Conservation (phyloP, 2,797 vertebrate species). For the Thunnus albacares region DNA sequence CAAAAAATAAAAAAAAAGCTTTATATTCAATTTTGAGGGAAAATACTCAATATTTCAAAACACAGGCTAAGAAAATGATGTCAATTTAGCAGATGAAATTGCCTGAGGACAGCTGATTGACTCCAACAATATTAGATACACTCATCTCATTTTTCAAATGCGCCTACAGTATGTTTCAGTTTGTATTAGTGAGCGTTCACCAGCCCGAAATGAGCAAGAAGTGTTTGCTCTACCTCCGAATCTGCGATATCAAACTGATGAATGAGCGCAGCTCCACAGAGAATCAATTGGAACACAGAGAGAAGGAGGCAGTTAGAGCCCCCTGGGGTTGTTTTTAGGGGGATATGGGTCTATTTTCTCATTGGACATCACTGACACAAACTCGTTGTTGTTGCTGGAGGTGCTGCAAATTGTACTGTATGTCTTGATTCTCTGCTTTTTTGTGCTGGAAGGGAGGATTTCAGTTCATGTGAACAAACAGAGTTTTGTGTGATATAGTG, state of each 20-base stretch:
- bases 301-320: slow-evolving; percentile 13
- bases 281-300: slow-evolving; percentile 21
- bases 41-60: not conserved
- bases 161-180: slow-evolving; percentile 4
- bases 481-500: not conserved
- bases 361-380: not conserved
- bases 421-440: not conserved
- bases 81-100: slow-evolving; percentile 17
- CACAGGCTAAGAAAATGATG: not conserved
- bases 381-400: slow-evolving; percentile 6
- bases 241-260: slow-evolving; percentile 36
- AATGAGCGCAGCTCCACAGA: slow-evolving; percentile 13
- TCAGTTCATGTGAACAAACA: too few species aligned
- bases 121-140: slow-evolving; percentile 8
- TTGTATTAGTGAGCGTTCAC: not conserved
- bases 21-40: slow-evolving; percentile 7
- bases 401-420: not conserved
- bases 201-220: slow-evolving; percentile 28
- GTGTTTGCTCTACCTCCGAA: slow-evolving; percentile 24
- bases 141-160: not conserved
- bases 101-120: slow-evolving; percentile 20
- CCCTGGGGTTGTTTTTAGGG: not conserved
- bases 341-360: slow-evolving; percentile 5
- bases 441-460: too few species aligned
- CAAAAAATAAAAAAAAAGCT: not conserved